These are phyloP conservation scores for Macropus fuliginosus DNA, from an alignment of 2,797 vertebrate genomes.

Conservation along the genomic window DNA sequence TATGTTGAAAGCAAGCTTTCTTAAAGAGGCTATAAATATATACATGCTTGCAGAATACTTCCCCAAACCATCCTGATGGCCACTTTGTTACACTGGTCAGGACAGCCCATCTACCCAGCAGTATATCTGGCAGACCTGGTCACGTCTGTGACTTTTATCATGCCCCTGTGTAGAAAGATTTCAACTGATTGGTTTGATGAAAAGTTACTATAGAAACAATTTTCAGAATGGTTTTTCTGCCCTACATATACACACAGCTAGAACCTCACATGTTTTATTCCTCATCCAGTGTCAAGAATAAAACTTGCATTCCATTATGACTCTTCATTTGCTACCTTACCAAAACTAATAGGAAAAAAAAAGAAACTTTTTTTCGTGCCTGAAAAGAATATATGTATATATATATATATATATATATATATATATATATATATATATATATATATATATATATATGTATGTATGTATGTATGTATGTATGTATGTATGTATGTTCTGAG, in stretches of 20 bases:
- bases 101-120: constrained; percentile 27
- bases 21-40: not conserved
- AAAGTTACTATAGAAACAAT: constrained; percentile 59
- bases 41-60: not conserved
- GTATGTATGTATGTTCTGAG: not conserved
- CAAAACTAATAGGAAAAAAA: constrained; percentile 25
- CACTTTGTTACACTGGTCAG: constrained; percentile 8
- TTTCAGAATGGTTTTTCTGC: constrained; percentile 53
- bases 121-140: constrained; percentile 17
- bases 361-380: constrained; percentile 39
- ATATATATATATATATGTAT: too few species aligned
- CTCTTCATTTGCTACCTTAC: constrained; percentile 17
- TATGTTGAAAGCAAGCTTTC: not conserved
- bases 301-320: constrained; percentile 51
- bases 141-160: constrained; percentile 21
- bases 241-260: constrained; percentile 5
- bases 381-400: constrained; percentile 42
- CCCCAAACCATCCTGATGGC: constrained; percentile 9
- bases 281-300: constrained; percentile 59
- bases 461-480: too few species aligned
- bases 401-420: too few species aligned
- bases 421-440: too few species aligned
- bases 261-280: constrained; percentile 37
- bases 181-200: constrained; percentile 38
- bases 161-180: constrained; percentile 33